phyloP scores from a whole-genome alignment of 2,797 vertebrate genomes.

The Labeo calbasu region DNA sequence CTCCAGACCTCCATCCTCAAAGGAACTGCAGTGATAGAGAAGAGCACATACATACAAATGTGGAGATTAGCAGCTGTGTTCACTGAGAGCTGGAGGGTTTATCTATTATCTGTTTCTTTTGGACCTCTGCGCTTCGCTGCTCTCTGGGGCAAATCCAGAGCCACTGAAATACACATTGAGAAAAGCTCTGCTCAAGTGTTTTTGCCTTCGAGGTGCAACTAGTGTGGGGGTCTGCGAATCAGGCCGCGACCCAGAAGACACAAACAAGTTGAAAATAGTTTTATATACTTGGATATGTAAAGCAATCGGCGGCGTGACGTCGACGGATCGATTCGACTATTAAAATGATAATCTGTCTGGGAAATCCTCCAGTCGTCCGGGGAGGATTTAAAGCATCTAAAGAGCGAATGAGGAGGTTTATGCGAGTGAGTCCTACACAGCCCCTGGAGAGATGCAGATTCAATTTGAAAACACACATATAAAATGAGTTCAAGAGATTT shows the following conservation, averaged over 20 bases:
- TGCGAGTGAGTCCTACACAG: not conserved
- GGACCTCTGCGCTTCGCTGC: not conserved
- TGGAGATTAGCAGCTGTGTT: slow-evolving; percentile 24
- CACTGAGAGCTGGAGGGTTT: slow-evolving; percentile 11
- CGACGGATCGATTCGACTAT: slow-evolving; percentile 8
- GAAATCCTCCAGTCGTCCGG: slow-evolving; percentile 20
- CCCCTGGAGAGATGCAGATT: slow-evolving; percentile 22
- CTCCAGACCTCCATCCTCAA: slow-evolving; percentile 18
- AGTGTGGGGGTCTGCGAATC: not conserved
- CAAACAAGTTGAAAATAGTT: not conserved
- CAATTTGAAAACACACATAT: slow-evolving; percentile 34
- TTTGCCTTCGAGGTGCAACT: not conserved
- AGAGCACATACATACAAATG: slow-evolving; percentile 36
- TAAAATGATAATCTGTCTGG: slow-evolving; percentile 31
- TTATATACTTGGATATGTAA: not conserved
- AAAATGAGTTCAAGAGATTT: slow-evolving; percentile 27
- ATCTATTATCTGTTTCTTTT: slow-evolving; percentile 17
- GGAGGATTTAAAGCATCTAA: slow-evolving; percentile 9
- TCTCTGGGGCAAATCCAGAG: slow-evolving; percentile 10
- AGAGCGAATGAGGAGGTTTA: not conserved
- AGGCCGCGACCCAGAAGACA: not conserved
- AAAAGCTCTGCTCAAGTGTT: slow-evolving; percentile 15
- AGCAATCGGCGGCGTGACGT: not conserved
- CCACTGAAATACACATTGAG: not conserved
- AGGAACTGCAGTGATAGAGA: slow-evolving; percentile 9